Conservation (phyloP, 2,113 vertebrate species). For the Odobenus rosmarus region DNA sequence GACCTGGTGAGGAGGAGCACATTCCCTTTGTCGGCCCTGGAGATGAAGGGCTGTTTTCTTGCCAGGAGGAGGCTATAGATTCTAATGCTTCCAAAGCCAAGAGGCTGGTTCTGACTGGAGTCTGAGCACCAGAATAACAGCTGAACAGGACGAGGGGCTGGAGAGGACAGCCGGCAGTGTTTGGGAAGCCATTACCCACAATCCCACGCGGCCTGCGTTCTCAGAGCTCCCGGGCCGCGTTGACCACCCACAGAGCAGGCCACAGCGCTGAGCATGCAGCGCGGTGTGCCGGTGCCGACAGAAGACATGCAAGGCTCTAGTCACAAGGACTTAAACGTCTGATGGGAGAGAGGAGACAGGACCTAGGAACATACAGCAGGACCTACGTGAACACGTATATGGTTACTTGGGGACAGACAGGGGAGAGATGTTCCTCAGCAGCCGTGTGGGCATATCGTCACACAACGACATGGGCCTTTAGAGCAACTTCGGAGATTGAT, state of each 20-base stretch:
- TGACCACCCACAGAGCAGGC: not conserved
- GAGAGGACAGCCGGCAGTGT: rapidly evolving
- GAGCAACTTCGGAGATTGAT: not conserved
- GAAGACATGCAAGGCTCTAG: not conserved
- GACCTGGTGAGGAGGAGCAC: not conserved
- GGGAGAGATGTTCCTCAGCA: not conserved
- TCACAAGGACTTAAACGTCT: not conserved
- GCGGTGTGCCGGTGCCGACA: rapidly evolving
- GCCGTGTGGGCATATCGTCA: not conserved
- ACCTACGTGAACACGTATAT: not conserved
- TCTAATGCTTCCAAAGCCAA: not conserved
- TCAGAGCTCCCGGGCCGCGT: rapidly evolving
- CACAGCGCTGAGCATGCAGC: rapidly evolving
- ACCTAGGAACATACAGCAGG: not conserved
- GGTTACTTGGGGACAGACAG: rapidly evolving
- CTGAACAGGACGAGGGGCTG: too few species aligned
- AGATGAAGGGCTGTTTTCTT: not conserved
- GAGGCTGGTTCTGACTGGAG: not conserved
- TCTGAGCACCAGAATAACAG: not conserved
- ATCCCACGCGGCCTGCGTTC: not conserved
- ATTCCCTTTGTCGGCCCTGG: not conserved
- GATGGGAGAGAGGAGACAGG: not conserved
- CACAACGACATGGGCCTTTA: rapidly evolving
- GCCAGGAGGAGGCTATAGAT: not conserved
- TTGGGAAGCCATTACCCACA: not conserved